Conservation (phyloP, 2,113 vertebrate species). For the Pygoscelis adeliae region DNA sequence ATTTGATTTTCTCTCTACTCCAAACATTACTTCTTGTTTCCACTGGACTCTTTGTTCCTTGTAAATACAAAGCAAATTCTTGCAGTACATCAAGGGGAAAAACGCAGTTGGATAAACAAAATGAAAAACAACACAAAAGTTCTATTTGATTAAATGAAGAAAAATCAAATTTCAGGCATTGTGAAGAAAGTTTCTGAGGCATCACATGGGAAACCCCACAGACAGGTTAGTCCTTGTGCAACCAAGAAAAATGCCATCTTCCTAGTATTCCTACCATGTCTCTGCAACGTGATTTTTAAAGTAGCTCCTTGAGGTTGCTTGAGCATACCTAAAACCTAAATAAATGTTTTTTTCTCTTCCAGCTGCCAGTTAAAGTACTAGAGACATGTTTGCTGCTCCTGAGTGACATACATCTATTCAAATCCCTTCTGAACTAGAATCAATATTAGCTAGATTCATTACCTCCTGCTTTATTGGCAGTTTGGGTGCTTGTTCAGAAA, state of each 20-base stretch:
- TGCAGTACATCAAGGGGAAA: neutral
- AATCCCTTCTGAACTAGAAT: constrained; percentile 35
- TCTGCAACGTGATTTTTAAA: neutral
- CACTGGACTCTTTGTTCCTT: neutral
- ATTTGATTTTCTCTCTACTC: constrained; percentile 8
- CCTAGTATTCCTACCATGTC: neutral
- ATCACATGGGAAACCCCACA: neutral
- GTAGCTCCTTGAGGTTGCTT: neutral
- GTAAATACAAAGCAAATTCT: neutral
- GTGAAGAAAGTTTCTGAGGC: neutral
- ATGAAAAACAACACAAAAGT: neutral
- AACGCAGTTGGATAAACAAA: neutral
- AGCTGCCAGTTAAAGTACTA: neutral
- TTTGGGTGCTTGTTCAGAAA: constrained; percentile 53
- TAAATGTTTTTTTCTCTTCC: neutral
- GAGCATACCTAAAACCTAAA: neutral
- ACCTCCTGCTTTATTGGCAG: constrained; percentile 47
- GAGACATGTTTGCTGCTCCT: neutral
- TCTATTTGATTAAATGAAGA: neutral
- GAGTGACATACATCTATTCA: constrained; percentile 13
- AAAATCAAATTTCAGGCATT: neutral
- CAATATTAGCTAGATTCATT: constrained; percentile 52
- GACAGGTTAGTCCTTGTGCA: neutral
- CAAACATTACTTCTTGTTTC: neutral
- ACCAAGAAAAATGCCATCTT: neutral